Evolutionary conservation across 92 coral and sea anemone species (phyloP).

Genomic region (Umimayanthus chanpuru): DNA sequence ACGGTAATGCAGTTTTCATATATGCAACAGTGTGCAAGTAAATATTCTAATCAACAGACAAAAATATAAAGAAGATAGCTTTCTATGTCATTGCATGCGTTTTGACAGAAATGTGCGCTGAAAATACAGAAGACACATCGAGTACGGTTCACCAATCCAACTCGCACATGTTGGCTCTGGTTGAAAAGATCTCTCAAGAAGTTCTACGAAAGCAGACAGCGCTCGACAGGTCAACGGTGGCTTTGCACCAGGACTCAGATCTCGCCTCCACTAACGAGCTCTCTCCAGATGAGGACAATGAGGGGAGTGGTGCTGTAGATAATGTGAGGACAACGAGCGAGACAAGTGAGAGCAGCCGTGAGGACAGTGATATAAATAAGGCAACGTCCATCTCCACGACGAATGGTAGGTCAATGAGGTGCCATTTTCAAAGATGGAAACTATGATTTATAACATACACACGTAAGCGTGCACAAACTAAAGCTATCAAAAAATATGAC

Average conservation of each 20-base stretch:
- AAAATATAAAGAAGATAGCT: too few species aligned
- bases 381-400: neutral
- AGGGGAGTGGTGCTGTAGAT: neutral
- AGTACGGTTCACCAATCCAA: neutral
- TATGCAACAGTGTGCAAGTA: too few species aligned
- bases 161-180: conserved; percentile 17
- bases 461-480: too few species aligned
- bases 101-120: neutral
- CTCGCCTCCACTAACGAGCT: neutral
- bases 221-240: neutral
- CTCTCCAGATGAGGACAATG: neutral
- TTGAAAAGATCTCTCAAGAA: conserved; percentile 32
- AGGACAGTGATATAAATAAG: neutral
- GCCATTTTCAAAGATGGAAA: too few species aligned
- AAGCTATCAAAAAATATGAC: too few species aligned
- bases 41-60: too few species aligned
- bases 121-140: neutral
- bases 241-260: neutral
- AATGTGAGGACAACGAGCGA: neutral
- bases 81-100: too few species aligned
- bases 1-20: too few species aligned
- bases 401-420: neutral
- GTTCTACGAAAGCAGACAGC: conserved; percentile 29
- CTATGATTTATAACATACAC: neutral
- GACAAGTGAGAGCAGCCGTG: neutral